These are phyloP conservation scores for Alsophila aescularia DNA, from an alignment of 2,888 invertebrate genomes.

Conservation along the genomic window DNA sequence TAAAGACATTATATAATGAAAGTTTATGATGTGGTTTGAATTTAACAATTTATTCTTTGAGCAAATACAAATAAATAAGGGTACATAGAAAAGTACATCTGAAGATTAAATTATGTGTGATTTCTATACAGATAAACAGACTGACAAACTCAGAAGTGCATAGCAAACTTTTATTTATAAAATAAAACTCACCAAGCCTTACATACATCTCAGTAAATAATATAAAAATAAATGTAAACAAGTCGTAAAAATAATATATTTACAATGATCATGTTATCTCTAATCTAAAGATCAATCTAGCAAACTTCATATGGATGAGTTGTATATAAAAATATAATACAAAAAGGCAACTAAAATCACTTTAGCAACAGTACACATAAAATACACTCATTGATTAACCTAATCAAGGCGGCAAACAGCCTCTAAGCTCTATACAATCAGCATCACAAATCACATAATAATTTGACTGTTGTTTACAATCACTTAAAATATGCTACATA, in stretches of 20 bases:
- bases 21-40: slow-evolving; percentile 31
- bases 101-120: slow-evolving; percentile 14
- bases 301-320: slow-evolving; percentile 25
- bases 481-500: background rate
- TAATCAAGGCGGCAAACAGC: slow-evolving; percentile 23
- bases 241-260: slow-evolving; percentile 60
- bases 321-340: slow-evolving; percentile 38
- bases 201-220: slow-evolving; percentile 68
- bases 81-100: slow-evolving; percentile 31
- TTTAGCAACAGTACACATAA: slow-evolving; percentile 34
- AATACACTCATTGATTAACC: slow-evolving; percentile 28
- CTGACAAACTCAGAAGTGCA: slow-evolving; percentile 36
- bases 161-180: slow-evolving; percentile 49
- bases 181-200: slow-evolving; percentile 64
- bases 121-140: slow-evolving; percentile 27
- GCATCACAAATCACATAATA: slow-evolving; percentile 17
- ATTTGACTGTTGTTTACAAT: background rate
- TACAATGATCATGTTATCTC: slow-evolving; percentile 64
- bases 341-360: slow-evolving; percentile 43
- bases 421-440: slow-evolving; percentile 23
- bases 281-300: slow-evolving; percentile 49
- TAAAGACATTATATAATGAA: background rate
- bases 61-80: slow-evolving; percentile 36
- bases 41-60: slow-evolving; percentile 37
- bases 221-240: slow-evolving; percentile 60